Evolutionary conservation across 2,888 invertebrate species (phyloP).

Genomic region (Mechanitis mazaeus): DNA sequence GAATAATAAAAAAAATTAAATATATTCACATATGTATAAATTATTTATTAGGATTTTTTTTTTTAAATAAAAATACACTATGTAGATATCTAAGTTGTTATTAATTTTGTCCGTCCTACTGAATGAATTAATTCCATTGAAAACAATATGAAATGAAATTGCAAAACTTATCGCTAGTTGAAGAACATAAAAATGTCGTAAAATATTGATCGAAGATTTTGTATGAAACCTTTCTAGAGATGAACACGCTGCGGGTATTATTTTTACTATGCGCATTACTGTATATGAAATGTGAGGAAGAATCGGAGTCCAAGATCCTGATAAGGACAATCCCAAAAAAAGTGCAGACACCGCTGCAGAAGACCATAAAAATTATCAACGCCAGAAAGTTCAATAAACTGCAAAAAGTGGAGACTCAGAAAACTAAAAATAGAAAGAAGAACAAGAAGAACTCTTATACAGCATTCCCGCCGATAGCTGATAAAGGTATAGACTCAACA

Average conservation of each 20-base stretch:
- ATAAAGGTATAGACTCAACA: constrained; percentile 30
- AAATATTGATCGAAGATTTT: constrained; percentile 28
- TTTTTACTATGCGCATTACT: constrained; percentile 21
- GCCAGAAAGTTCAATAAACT: constrained; percentile 40
- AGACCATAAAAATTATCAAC: constrained; percentile 40
- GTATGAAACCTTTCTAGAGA: constrained; percentile 27
- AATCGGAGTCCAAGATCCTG: constrained; percentile 15
- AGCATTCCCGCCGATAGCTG: constrained; percentile 38
- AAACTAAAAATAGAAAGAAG: constrained; percentile 21
- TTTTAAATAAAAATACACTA: no score
- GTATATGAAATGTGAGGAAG: constrained; percentile 20
- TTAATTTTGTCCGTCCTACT: constrained; percentile 1
- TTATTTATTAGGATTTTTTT: no score
- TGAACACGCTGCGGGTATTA: constrained; percentile 24
- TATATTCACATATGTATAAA: no score
- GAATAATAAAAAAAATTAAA: no score
- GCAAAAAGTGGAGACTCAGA: constrained; percentile 8
- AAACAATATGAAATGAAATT: constrained; percentile 21
- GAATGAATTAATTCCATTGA: neutral
- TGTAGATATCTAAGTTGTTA: neutral
- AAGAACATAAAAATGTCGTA: constrained; percentile 34
- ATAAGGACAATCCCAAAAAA: constrained; percentile 40
- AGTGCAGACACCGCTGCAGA: constrained; percentile 32
- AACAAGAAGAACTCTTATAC: constrained; percentile 38
- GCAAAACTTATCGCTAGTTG: constrained; percentile 36